Evolutionary conservation across 1,140 invertebrate species (phyloP), one percentile per base, ranked within the genome.

Genomic region (Nephila pilipes): DNA sequence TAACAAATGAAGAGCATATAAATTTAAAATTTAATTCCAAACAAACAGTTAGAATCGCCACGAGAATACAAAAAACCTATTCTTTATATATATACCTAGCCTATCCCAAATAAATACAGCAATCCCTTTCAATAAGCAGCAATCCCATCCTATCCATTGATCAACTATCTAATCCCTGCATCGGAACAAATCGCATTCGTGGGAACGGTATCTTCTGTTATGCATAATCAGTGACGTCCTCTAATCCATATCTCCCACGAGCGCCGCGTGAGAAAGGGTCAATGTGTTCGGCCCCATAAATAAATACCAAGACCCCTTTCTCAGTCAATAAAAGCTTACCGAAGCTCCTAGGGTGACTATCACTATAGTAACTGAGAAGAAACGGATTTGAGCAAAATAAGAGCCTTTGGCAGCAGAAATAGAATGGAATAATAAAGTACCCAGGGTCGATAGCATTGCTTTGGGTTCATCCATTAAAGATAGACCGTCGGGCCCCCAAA

Each of bases 391-490:
- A 18, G 16, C 5, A 16, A 20, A 32, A 75, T 18, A 32, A 75
- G 12, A 75, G 20, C 69, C 36, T 75, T 36, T 1, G 32, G 32
- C 14, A 75, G 18, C 10, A 18, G 63, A 36, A 75, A 75, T 75
- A 29, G 69, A 32, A 75, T 75, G 69, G 69, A 75, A 75, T 75
- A 75, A 75, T 75, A 75, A 75, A 75, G 69, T 36, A 75, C 14
- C 10, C 29, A 14, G 6, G 29, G 29, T 75, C 25, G 29, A 75
- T 75, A 36, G 69, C 8, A 12, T 65, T 25, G 63, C n/a, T 65
- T n/a, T n/a, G 22, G 25, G 63, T 12, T 65, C 63, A 65, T 29
- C n/a, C 63, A 65, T 65, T 65, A 65, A 65, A 65, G 63, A 65
- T 65, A 65, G 63, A 14, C 63, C 25, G n/a, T 25, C 12, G 46